These are phyloP conservation scores for Gobius niger DNA, from an alignment of 2,113 vertebrate species.

Conservation along the genomic window DNA sequence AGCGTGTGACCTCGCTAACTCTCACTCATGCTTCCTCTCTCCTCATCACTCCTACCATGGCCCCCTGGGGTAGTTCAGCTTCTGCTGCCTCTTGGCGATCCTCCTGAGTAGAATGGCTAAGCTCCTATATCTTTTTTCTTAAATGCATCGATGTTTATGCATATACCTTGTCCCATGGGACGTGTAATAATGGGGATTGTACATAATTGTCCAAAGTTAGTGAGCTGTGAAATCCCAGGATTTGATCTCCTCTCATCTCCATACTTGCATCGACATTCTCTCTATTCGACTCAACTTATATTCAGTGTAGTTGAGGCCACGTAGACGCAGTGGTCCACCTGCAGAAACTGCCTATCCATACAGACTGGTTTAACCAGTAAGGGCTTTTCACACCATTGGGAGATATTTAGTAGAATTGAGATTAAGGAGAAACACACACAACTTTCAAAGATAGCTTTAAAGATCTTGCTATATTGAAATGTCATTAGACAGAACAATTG, in stretches of 20 bases:
- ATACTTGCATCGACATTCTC: slow-evolving; percentile 47
- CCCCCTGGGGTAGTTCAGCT: slow-evolving; percentile 33
- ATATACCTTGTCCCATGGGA: slow-evolving; percentile 46
- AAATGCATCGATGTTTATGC: slow-evolving; percentile 56
- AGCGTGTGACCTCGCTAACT: slow-evolving; percentile 56
- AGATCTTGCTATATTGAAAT: not conserved
- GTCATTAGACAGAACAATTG: not conserved
- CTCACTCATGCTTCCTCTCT: slow-evolving; percentile 52
- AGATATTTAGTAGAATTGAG: slow-evolving; percentile 31
- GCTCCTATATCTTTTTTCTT: slow-evolving; percentile 35
- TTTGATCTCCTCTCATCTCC: slow-evolving; percentile 56
- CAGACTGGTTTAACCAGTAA: slow-evolving; percentile 10
- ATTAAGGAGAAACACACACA: not conserved
- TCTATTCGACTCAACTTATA: slow-evolving; percentile 16
- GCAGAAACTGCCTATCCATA: slow-evolving; percentile 42
- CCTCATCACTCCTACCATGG: slow-evolving; percentile 31
- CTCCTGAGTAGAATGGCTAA: slow-evolving; percentile 21
- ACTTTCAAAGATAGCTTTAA: too few species aligned
- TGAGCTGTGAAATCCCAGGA: slow-evolving; percentile 70
- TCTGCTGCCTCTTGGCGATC: slow-evolving; percentile 8
- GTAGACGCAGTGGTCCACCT: slow-evolving; percentile 44
- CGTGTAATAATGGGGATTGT: slow-evolving; percentile 60
- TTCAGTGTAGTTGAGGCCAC: slow-evolving; percentile 11
- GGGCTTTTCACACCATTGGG: slow-evolving; percentile 43
- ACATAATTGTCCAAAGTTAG: slow-evolving; percentile 71